Evolutionary conservation across 2,888 invertebrate species (phyloP).

Genomic region (Archips crataeganus): DNA sequence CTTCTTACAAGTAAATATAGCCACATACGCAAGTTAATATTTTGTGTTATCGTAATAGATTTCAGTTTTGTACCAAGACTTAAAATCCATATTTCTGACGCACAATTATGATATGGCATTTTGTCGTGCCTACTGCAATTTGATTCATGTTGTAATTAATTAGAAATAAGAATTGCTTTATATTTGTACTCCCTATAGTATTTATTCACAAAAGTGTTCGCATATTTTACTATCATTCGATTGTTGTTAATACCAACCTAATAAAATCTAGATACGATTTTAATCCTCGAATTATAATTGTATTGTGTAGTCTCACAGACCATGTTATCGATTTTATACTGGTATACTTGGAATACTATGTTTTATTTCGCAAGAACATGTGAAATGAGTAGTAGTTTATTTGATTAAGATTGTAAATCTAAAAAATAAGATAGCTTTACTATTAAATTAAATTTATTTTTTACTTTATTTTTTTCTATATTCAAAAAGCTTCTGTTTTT

Average conservation of each 20-base stretch:
- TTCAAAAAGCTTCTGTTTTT: too few species aligned
- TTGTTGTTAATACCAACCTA: slow-evolving; percentile 5
- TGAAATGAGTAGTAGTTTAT: not conserved
- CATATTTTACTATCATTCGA: slow-evolving; percentile 19
- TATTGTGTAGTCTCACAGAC: slow-evolving; percentile 27
- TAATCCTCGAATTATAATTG: slow-evolving; percentile 20
- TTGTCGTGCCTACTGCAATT: slow-evolving; percentile 14
- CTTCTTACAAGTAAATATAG: too few species aligned
- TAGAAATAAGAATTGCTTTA: slow-evolving; percentile 29
- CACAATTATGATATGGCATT: slow-evolving; percentile 28
- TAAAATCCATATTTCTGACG: slow-evolving; percentile 18
- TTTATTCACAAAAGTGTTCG: slow-evolving; percentile 39
- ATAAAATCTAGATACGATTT: slow-evolving; percentile 16
- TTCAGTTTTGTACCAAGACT: not conserved
- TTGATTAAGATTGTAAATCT: not conserved
- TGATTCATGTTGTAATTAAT: slow-evolving; percentile 30
- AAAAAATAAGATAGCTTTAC: not conserved
- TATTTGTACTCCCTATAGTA: slow-evolving; percentile 24
- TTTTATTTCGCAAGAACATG: not conserved
- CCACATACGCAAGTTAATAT: too few species aligned
- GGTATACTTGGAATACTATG: not conserved
- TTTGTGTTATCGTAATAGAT: not conserved
- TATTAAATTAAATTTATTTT: not conserved
- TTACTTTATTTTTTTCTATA: not conserved
- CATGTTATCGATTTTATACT: not conserved